These are phyloP conservation scores for Cheumatopsyche charites DNA, from an alignment of 1,140 invertebrate species.

Conservation along the genomic window DNA sequence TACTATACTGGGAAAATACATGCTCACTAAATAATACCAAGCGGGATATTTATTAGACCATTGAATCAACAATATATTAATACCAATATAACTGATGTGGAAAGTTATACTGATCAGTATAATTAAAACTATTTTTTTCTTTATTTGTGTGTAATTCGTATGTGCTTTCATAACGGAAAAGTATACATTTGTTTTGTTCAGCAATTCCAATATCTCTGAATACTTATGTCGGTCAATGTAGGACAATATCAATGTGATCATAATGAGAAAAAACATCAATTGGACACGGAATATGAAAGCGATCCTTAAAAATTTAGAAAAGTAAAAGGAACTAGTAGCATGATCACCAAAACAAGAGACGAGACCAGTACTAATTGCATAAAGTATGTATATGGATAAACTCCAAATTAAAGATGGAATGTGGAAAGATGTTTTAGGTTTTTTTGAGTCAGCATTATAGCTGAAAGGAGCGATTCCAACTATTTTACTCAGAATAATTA, in stretches of 20 bases:
- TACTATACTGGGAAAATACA: neutral
- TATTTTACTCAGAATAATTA: neutral
- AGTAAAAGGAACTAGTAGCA: neutral
- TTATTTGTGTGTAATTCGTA: neutral
- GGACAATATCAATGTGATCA: neutral
- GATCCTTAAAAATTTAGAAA: neutral
- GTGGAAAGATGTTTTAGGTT: neutral
- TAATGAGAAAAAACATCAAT: neutral
- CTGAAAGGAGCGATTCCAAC: neutral
- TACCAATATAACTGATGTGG: neutral
- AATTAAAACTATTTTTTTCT: neutral
- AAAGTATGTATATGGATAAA: neutral
- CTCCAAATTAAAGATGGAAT: constrained; percentile 2
- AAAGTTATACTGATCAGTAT: neutral
- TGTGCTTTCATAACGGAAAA: neutral
- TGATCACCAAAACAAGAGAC: neutral
- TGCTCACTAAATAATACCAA: neutral
- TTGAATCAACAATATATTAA: neutral
- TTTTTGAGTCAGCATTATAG: neutral
- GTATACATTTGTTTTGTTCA: neutral
- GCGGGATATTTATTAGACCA: neutral
- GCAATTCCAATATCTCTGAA: neutral
- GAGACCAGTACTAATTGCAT: neutral
- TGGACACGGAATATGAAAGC: neutral
- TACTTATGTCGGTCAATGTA: neutral